These are phyloP conservation scores for Coenonympha glycerion DNA, from an alignment of 2,888 invertebrate species.

Conservation along the genomic window DNA sequence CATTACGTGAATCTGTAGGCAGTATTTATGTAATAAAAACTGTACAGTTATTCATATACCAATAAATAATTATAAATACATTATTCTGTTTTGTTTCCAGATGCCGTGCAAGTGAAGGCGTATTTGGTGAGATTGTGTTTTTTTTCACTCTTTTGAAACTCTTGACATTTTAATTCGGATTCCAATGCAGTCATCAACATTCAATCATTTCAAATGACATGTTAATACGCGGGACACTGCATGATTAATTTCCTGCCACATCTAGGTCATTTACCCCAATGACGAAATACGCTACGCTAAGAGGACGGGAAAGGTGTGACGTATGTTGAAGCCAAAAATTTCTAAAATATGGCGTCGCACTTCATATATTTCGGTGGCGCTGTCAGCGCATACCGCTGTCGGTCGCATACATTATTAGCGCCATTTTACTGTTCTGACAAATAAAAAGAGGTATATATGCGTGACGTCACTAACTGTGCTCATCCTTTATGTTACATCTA, in stretches of 20 bases:
- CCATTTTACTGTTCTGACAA: no score
- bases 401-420: no score
- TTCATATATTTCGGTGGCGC: no score
- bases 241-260: constrained; percentile 16
- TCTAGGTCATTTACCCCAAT: constrained; percentile 3
- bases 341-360: no score
- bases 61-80: constrained; percentile 43
- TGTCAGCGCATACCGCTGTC: no score
- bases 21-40: not conserved
- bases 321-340: no score
- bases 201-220: constrained; percentile 23
- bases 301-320: no score
- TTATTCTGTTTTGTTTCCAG: constrained; percentile 51
- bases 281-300: no score
- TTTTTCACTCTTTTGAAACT: constrained; percentile 6
- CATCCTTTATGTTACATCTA: no score
- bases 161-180: constrained; percentile 17
- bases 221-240: constrained; percentile 19
- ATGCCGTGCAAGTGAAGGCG: constrained; percentile 26
- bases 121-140: constrained; percentile 18
- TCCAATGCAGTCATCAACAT: constrained; percentile 14
- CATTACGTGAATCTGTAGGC: not conserved
- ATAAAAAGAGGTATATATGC: no score
- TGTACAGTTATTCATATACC: not conserved
- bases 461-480: no score